Conservation (phyloP, 1,140 invertebrate species). For the Trichonephila clavata region DNA sequence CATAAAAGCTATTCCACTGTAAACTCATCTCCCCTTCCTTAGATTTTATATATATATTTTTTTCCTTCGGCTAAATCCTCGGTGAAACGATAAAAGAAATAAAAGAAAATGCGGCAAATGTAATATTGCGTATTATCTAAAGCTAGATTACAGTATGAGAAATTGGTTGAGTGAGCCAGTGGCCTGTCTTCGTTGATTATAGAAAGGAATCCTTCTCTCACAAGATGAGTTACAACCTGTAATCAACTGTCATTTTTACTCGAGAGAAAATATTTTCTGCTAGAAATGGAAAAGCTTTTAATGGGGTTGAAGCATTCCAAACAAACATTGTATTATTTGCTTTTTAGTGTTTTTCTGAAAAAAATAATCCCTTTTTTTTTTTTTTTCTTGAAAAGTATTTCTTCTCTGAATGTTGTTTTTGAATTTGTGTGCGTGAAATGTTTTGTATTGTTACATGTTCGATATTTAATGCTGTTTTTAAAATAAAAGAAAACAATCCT, state of each 20-base stretch:
- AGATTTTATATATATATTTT: not conserved
- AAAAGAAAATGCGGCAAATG: not conserved
- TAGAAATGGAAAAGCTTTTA: slow-evolving; percentile 33
- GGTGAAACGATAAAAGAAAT: not conserved
- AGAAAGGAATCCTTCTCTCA: slow-evolving; percentile 26
- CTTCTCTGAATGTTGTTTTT: too few species aligned
- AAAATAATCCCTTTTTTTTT: too few species aligned
- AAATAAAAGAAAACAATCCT: too few species aligned
- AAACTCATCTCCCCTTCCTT: not conserved
- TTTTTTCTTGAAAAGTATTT: too few species aligned
- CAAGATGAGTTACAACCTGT: slow-evolving; percentile 41
- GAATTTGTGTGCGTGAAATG: too few species aligned
- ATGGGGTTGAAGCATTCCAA: slow-evolving; percentile 23
- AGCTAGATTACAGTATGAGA: slow-evolving; percentile 27
- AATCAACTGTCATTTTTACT: slow-evolving; percentile 59
- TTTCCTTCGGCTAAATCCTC: not conserved
- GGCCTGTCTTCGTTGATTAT: slow-evolving; percentile 34
- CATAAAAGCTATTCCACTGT: slow-evolving; percentile 26
- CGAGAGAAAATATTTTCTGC: slow-evolving; percentile 10
- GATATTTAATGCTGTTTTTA: too few species aligned
- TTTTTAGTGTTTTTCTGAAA: not conserved
- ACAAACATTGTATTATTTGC: slow-evolving; percentile 56
- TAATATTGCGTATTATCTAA: slow-evolving; percentile 27
- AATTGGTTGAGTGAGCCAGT: not conserved
- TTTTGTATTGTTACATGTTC: too few species aligned